Conservation (phyloP, 1,140 invertebrate species). For the Leptinotarsa undecemlineata region DNA sequence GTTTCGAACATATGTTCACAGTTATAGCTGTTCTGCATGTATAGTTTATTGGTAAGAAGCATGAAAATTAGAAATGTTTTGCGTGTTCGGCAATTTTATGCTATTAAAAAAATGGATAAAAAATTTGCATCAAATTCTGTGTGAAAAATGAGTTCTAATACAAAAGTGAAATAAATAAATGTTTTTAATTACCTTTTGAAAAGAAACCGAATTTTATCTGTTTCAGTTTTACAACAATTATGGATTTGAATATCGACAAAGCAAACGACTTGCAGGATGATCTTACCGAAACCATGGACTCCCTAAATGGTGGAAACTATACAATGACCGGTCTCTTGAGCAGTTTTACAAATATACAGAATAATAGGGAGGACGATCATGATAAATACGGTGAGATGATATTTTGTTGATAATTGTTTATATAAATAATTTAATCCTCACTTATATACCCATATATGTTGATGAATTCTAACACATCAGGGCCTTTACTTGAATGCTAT, state of each 20-base stretch:
- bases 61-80: too few relatives aligned
- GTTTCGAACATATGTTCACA: too few relatives aligned
- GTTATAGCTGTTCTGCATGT: too few relatives aligned
- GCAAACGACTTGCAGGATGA: constrained; percentile 21
- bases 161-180: too few relatives aligned
- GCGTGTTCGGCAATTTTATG: too few relatives aligned
- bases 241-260: constrained; percentile 22
- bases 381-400: constrained; percentile 20
- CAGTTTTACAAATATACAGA: constrained; percentile 8
- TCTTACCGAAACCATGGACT: constrained; percentile 17
- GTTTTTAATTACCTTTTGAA: too few relatives aligned
- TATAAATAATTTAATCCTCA: neutral
- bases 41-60: too few relatives aligned
- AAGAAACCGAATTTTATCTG: too few relatives aligned
- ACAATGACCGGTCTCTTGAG: constrained; percentile 20
- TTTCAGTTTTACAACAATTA: neutral
- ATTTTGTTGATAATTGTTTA: neutral
- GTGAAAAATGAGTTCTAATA: too few relatives aligned
- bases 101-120: too few relatives aligned
- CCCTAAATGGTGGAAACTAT: neutral
- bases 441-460: neutral
- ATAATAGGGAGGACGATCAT: constrained; percentile 8
- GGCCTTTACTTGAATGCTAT: neutral
- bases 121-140: too few relatives aligned
- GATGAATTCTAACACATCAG: neutral